Evolutionary conservation across 2,797 vertebrate species (phyloP), one percentile per base, ranked within the genome.

Genomic region (Babyrousa celebensis): DNA sequence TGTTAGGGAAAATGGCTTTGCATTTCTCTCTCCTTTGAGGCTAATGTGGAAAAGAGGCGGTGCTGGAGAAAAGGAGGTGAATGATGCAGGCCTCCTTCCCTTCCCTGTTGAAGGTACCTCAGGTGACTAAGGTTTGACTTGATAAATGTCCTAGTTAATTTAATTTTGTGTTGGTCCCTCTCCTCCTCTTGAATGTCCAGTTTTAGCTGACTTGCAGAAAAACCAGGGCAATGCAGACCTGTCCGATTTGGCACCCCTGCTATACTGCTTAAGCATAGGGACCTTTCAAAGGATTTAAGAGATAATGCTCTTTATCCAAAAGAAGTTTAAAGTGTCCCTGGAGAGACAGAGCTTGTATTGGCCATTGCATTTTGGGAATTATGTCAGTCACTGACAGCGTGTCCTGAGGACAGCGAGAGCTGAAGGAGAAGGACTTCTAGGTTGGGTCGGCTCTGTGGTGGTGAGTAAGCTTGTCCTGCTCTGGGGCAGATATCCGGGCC

Each of bases 181-280:
- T 67, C 58, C 52, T 87, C 52, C 54, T 60, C 80, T 63, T 2
- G 14, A 79, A 23, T 90, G 89, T 78, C 89, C 52, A 32, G 21
- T 84, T 92, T 97, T 71, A 87, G 89, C 86, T 91, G 83, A 94
- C 88, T 96, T 71, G 63, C 82, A 87, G 63, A 82, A 90, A 63
- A 92, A 75, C 29, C 84, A 75, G 83, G 60, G 62, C 79, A 89
- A 7, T 85, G 84, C 65, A 87, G 70, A 75, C 56, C 79, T 67
- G 54, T 87, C 72, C 58, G 36, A 67, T 93, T 91, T 78, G 86
- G 43, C 18, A 5, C 3, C 52, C 25, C 79, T 93, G 56, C 91
- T 94, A 60, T 25, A 63, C 20, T 79, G 65, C 71, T 75, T 75
- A 82, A 79, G 89, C 40, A 25, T 94, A 29, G 56, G 58, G 58